phyloP scores from a whole-genome alignment of 1,140 invertebrate genomes.

The Xylocopa sonorina region DNA sequence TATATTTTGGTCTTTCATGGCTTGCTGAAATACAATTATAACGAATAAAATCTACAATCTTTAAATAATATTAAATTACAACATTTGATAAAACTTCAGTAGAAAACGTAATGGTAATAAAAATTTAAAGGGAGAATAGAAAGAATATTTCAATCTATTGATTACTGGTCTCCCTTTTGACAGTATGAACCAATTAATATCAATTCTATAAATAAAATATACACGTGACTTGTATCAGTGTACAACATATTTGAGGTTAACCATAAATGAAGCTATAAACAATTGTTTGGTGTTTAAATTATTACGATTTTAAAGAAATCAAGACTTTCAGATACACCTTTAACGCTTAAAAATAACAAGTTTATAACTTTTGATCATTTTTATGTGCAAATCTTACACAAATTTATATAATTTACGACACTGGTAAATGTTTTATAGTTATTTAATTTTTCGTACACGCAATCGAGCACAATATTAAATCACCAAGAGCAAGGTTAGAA shows the following conservation, averaged over 20 bases:
- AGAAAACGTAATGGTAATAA: too few species aligned
- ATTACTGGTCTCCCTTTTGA: too few species aligned
- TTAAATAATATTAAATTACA: too few species aligned
- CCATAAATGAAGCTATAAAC: neutral
- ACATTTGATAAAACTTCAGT: too few species aligned
- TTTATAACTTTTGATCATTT: too few species aligned
- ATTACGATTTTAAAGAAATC: too few species aligned
- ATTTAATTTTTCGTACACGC: neutral
- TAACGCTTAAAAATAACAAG: neutral
- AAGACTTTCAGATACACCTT: neutral
- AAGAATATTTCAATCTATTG: too few species aligned
- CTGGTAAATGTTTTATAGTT: neutral
- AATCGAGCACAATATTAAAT: neutral
- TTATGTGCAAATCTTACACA: too few species aligned
- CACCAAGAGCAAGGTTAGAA: neutral
- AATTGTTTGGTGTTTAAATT: neutral
- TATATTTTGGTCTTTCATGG: constrained; percentile 88
- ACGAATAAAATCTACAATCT: neutral
- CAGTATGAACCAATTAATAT: too few species aligned
- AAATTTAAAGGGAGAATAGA: too few species aligned
- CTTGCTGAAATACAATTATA: constrained; percentile 83
- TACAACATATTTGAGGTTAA: too few species aligned
- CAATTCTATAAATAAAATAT: neutral
- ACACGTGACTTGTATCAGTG: neutral
- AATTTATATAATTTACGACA: too few species aligned